Conservation (phyloP, 2,113 vertebrate species). For the Baryphthengus martii region DNA sequence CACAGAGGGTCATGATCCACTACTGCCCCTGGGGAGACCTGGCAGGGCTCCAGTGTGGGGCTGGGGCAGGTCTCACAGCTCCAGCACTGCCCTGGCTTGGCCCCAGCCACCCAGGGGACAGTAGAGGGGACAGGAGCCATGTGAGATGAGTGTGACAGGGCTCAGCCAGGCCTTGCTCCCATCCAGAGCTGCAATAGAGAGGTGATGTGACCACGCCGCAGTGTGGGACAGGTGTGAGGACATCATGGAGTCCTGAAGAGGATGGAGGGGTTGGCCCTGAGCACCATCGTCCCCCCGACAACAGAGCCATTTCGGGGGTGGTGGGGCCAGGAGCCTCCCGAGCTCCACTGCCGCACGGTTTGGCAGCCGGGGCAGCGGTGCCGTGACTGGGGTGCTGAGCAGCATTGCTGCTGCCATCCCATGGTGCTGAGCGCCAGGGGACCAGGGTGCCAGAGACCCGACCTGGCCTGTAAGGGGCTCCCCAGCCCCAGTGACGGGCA, state of each 20-base stretch:
- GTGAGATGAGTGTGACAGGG: not conserved
- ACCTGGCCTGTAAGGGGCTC: rapidly evolving
- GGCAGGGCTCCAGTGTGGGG: rapidly evolving
- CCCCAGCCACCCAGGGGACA: not conserved
- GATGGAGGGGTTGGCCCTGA: no score
- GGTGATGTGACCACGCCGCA: rapidly evolving
- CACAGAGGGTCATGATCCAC: rapidly evolving
- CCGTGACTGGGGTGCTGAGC: not conserved
- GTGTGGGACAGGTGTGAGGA: not conserved
- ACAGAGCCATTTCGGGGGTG: rapidly evolving
- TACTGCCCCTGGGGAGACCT: rapidly evolving
- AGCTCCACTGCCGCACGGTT: rapidly evolving
- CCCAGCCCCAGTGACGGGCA: rapidly evolving
- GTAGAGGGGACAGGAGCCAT: rapidly evolving
- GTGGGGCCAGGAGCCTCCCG: rapidly evolving
- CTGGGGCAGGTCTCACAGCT: rapidly evolving
- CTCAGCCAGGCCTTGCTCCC: not conserved
- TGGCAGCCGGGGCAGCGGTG: rapidly evolving
- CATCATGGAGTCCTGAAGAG: rapidly evolving
- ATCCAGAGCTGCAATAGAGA: rapidly evolving
- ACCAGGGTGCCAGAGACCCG: not conserved
- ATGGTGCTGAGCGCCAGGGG: rapidly evolving
- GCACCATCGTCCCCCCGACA: rapidly evolving
- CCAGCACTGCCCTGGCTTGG: not conserved
- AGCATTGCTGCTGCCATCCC: not conserved